These are phyloP conservation scores for Odontothrips loti DNA, from an alignment of 2,888 invertebrate genomes.

Conservation along the genomic window DNA sequence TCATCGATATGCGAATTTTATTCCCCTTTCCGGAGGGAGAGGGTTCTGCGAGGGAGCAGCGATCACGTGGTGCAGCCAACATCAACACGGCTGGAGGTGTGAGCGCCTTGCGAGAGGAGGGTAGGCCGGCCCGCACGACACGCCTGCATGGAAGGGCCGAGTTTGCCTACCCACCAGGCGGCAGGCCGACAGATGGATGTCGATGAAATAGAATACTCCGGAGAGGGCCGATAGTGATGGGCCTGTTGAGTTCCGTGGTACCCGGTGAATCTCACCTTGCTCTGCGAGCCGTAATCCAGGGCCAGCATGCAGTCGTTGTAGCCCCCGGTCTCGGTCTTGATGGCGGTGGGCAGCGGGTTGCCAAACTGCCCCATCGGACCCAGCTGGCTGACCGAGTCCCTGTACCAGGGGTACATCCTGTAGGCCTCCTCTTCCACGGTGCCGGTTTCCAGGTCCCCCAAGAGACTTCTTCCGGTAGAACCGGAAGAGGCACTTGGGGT, in stretches of 20 bases:
- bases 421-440: slow-evolving; percentile 17
- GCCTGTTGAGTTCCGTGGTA: too few relatives aligned
- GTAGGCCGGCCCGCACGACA: too few relatives aligned
- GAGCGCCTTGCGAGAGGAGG: too few relatives aligned
- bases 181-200: too few relatives aligned
- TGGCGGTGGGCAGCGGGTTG: slow-evolving; percentile 57
- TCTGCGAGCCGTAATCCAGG: slow-evolving; percentile 63
- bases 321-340: slow-evolving; percentile 61
- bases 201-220: too few relatives aligned
- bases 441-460: neutral
- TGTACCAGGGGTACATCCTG: slow-evolving; percentile 61
- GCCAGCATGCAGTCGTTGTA: slow-evolving; percentile 68
- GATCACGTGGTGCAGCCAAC: too few relatives aligned
- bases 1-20: neutral
- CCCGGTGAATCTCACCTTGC: slow-evolving; percentile 55
- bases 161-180: too few relatives aligned
- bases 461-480: neutral
- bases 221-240: too few relatives aligned
- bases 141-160: too few relatives aligned
- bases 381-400: slow-evolving; percentile 49
- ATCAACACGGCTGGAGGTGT: too few relatives aligned
- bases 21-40: too few relatives aligned
- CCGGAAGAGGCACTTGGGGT: slow-evolving; percentile 5
- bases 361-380: slow-evolving; percentile 3
- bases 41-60: too few relatives aligned